Evolutionary conservation across 2,888 invertebrate genomes (phyloP), one percentile per base, ranked within the genome.

Genomic region (Trichopria drosophilae): DNA sequence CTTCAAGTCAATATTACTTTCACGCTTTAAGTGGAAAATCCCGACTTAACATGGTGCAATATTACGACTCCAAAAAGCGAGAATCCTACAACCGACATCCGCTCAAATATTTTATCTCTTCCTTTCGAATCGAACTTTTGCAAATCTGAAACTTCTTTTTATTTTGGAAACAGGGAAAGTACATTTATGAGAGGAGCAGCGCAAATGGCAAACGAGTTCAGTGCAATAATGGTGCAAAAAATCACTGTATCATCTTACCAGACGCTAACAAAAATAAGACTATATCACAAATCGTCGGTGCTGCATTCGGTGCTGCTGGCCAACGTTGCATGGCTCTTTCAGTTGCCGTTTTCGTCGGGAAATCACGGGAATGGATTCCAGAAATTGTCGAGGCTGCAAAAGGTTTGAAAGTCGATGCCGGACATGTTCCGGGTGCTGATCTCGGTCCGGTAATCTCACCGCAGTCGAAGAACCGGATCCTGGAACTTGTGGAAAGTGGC

Each of bases 321-420:
- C 99, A 99, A 77, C 82, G 99, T 31, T 99, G 99, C 75, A 99
- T 99, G 99, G 99, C 99, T 1, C 83, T 99, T 40, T 93, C 96
- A 43, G 94, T 94, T 0, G 93, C 88, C 2, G 85, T 96, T 22
- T 88, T 96, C 74, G 95, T 97, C 0, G 93, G 93, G 61, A 59
- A 72, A 76, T 68, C 97, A 0, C 86, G 86, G 63, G 81, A 92
- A 26, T 99, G 99, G 99, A 85, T 99, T 51, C 90, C 93, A 0
- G 97, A 99, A 43, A 77, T 98, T 34, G 88, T 92, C 0, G 84
- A 86, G 71, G 87, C 83, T 61, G 91, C 93, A 1, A 83, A 84
- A 68, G 85, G 84, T 51, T 79, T 96, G 40, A 93, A 93, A 76
- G 97, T 99, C 4, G 95, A 90, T 72, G 96, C 96, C 7, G 91